These are phyloP conservation scores for Parauchenoglanis punctatus DNA, from an alignment of 2,797 vertebrate species.

Conservation along the genomic window DNA sequence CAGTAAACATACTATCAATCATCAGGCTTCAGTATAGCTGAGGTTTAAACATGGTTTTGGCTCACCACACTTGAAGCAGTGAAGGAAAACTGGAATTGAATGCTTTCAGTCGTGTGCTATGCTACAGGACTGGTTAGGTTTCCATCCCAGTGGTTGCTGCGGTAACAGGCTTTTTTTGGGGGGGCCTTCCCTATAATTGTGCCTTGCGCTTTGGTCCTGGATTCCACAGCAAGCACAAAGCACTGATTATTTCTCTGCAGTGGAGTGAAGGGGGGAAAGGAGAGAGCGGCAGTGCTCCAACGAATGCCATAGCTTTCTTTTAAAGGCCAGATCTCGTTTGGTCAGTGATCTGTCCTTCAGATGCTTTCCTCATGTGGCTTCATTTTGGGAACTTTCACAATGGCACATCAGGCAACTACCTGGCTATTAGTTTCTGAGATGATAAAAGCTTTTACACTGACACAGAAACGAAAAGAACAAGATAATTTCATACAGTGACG, in stretches of 20 bases:
- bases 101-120: conserved; percentile 45
- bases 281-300: conserved; percentile 55
- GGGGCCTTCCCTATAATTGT: conserved; percentile 73
- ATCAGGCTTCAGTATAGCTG: conserved; percentile 37
- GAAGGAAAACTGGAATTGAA: conserved; percentile 25
- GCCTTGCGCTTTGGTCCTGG: conserved; percentile 67
- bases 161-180: conserved; percentile 64
- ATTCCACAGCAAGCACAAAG: conserved; percentile 79
- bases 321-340: conserved; percentile 69
- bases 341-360: conserved; percentile 55
- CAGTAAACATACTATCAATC: conserved; percentile 37
- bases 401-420: neutral
- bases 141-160: conserved; percentile 69
- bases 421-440: neutral
- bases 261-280: conserved; percentile 39
- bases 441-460: neutral
- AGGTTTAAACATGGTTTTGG: conserved; percentile 48
- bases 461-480: neutral
- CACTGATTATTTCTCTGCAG: conserved; percentile 76
- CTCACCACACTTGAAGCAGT: conserved; percentile 10
- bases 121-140: conserved; percentile 53
- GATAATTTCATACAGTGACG: neutral
- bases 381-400: conserved; percentile 36
- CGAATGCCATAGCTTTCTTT: conserved; percentile 75
- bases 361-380: conserved; percentile 49